phyloP scores from a whole-genome alignment of 2,113 vertebrate genomes.

The Catagonus wagneri region DNA sequence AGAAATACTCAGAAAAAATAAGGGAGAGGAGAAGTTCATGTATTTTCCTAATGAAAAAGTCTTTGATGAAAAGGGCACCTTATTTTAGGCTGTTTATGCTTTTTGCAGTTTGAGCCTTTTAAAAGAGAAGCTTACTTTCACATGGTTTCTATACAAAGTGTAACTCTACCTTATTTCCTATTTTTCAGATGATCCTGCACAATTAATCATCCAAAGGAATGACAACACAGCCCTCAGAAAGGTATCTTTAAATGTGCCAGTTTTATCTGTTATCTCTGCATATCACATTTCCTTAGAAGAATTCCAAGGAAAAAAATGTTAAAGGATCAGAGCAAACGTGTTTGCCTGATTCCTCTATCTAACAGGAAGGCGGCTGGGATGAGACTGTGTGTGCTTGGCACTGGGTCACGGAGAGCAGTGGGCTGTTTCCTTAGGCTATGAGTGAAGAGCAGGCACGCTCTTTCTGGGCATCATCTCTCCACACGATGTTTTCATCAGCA shows the following conservation, averaged over 20 bases:
- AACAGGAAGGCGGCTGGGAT: conserved; percentile 58
- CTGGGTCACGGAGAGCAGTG: not conserved
- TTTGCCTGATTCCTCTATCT: conserved; percentile 47
- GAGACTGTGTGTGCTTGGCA: not conserved
- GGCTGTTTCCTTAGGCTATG: conserved; percentile 31
- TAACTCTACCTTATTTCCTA: conserved; percentile 48
- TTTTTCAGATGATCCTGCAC: conserved; percentile 13
- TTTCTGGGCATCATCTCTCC: not conserved
- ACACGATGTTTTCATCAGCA: not conserved
- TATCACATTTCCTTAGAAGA: conserved; percentile 75
- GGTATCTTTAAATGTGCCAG: conserved; percentile 19
- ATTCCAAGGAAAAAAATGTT: conserved; percentile 47
- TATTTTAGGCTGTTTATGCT: conserved; percentile 42
- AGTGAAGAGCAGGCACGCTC: not conserved
- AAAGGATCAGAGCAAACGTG: conserved; percentile 23
- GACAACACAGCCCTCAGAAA: not conserved
- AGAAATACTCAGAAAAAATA: conserved; percentile 6
- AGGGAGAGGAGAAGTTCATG: not conserved
- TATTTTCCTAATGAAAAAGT: conserved; percentile 44
- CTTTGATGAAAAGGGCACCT: conserved; percentile 22
- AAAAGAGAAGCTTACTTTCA: conserved; percentile 43
- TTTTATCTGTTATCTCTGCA: conserved; percentile 61
- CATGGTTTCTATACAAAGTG: not conserved
- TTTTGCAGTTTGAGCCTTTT: conserved; percentile 29
- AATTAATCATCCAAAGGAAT: conserved; percentile 21